Evolutionary conservation across 2,888 invertebrate genomes (phyloP), one percentile per base, ranked within the genome.

Genomic region (Trichopria drosophilae): DNA sequence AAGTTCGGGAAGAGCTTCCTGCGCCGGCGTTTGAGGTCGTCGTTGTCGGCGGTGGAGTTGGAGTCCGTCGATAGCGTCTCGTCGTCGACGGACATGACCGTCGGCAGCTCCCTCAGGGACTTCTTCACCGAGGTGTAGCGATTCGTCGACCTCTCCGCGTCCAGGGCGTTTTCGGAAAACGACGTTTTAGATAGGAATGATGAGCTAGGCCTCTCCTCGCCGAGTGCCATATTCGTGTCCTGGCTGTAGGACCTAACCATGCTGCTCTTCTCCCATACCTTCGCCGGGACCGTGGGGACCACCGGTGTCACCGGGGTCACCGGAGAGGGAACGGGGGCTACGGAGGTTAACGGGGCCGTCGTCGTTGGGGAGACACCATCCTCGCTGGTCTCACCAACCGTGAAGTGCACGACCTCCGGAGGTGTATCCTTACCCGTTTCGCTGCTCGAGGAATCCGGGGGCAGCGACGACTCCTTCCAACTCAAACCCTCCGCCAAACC

Each of bases 11-110:
- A 82, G 44, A 86, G 79, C 65, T 85, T 81, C 34, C 85, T 78
- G 57, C 81, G 81, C 53, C 84, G 79, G 26, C 83, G 82, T 46
- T 83, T 78, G 13, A 77, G 66, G 58, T 79, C 85, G 65, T 85
- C 85, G 57, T 73, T 71, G 48, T 86, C 86, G 65, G 84, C 78
- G 4, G 84, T 77, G 1, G 87, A 86, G 58, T 76, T 77, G 0
- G 86, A 87, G 67, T 86, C 86, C 0, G 86, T 87, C 2, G 86
- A 86, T 51, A 80, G 78, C 12, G 81, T 76, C 61, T 87, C 86
- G 56, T 87, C 87, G 59, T 86, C 87, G 1, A 74, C 60, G 7
- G 70, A 70, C 60, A 69, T 63, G 3, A 73, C 63, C 3, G 70
- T 69, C 18, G 72, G 66, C 37, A 74, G 26, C 18, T 75, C 74